Base-by-base conservation (phyloP, 2,888 invertebrate genomes). In the Tipula confusa region DNA sequence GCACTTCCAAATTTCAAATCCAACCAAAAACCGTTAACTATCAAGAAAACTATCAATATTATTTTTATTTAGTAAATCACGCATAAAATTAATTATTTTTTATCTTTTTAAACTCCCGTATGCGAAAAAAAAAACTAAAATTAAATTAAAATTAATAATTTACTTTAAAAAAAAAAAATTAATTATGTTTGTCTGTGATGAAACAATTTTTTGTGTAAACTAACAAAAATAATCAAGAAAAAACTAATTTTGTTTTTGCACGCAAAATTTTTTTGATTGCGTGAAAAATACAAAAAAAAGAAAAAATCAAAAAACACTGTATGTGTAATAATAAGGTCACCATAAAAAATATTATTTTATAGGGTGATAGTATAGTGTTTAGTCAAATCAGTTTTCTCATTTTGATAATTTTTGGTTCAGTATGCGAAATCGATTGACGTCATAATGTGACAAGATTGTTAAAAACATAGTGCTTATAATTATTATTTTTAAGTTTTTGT, bases 161-260 rank as follows among this genome's bases (percentile, higher is more conserved):
- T 64, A 64, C 64, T 64, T 24, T 9, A 64, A 18, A 43, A 43
- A 43, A 43, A 15, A 43, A 43, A 64, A 64, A 18, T 18, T 24
- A 18, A 24, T 6, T 64, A 64, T 64, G 64, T 64, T 64, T 64
- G 64, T 64, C 64, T 64, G 64, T 64, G 64, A 64, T 64, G 64
- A 64, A 64, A 64, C 64, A 64, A 64, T 64, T 64, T 64, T 64
- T 64, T 64, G 64, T 64, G 64, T 64, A 64, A 64, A 64, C 64
- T 64, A 64, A 64, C 64, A 64, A 64, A 64, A 64, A 64, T 64
- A 64, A 64, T 64, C 64, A 64, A 64, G 64, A 64, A 64, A 64
- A 64, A 64, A 64, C 64, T 64, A 64, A 64, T 64, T 64, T 64
- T 64, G n/a, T 64, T 64, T 64, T 64, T 64, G 64, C 64, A 64